phyloP scores from a whole-genome alignment of 2,113 vertebrate genomes.

The Periophthalmodon schlosseri region DNA sequence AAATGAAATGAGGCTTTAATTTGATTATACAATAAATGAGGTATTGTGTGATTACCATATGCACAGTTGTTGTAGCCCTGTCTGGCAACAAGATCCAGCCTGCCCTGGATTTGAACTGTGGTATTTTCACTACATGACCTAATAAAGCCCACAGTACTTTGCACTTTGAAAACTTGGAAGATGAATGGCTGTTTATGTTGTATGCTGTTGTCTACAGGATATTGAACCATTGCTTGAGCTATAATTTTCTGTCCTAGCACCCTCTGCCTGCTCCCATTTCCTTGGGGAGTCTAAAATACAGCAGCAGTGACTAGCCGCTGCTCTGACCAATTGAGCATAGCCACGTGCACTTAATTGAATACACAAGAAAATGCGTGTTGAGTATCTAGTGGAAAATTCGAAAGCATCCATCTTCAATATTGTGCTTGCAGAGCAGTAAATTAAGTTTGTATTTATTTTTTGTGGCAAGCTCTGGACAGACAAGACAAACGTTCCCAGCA shows the following conservation, averaged over 20 bases:
- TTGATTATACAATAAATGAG: no score
- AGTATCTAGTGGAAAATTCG: slow-evolving; percentile 56
- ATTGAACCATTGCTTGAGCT: slow-evolving; percentile 11
- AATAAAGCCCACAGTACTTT: not conserved
- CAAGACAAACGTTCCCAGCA: no score
- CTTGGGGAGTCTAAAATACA: slow-evolving; percentile 66
- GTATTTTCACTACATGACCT: not conserved
- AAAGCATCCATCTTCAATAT: slow-evolving; percentile 57
- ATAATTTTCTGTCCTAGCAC: slow-evolving; percentile 21
- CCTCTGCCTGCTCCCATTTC: slow-evolving; percentile 21
- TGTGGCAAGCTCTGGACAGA: not conserved
- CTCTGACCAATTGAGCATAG: slow-evolving; percentile 70
- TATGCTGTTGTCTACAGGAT: not conserved
- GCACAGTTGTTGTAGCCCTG: no score
- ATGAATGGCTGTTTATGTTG: slow-evolving; percentile 6
- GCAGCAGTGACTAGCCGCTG: slow-evolving; percentile 62
- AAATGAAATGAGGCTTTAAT: no score
- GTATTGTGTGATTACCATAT: not conserved
- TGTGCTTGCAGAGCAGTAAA: not conserved
- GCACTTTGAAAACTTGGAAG: not conserved
- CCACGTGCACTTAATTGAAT: slow-evolving; percentile 76
- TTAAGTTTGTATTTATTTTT: slow-evolving; percentile 49
- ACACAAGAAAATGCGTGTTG: slow-evolving; percentile 69
- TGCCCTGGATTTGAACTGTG: not conserved
- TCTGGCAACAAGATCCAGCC: not conserved